Percentiles rank a stretch among this genome's conserved stretches.
Evolutionary conservation across 2,888 invertebrate genomes (phyloP).

Genomic region (Erebia palarica): DNA sequence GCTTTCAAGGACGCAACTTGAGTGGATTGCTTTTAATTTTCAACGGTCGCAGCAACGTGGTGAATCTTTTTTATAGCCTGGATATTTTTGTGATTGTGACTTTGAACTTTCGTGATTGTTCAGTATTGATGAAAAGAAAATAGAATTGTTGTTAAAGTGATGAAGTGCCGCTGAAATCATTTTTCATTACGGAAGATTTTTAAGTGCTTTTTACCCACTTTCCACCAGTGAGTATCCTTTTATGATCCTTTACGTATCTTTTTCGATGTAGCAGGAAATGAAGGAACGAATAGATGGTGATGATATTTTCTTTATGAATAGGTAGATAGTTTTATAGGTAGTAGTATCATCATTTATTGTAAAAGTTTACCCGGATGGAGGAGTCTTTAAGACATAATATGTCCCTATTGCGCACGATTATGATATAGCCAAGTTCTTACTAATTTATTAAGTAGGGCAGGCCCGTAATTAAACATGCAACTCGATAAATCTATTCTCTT

Average conservation of each 20-base stretch:
- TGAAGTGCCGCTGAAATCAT: constrained; percentile 32
- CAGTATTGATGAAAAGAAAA: constrained; percentile 5
- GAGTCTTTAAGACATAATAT: no score
- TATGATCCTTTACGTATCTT: constrained; percentile 27
- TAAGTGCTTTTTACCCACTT: constrained; percentile 28
- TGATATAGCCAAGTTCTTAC: no score
- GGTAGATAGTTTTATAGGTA: not conserved
- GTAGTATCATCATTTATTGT: no score
- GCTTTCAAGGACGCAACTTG: constrained; percentile 58
- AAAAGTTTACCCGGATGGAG: no score
- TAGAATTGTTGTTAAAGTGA: constrained; percentile 37
- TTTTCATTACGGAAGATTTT: constrained; percentile 27
- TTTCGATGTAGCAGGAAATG: no score
- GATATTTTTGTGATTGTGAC: constrained; percentile 44
- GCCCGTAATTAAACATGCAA: no score
- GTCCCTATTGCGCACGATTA: no score
- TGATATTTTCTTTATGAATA: not conserved
- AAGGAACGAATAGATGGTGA: no score
- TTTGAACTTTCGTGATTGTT: constrained; percentile 47
- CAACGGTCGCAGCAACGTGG: constrained; percentile 40
- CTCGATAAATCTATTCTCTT: no score
- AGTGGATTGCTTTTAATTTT: constrained; percentile 49
- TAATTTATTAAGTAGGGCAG: no score
- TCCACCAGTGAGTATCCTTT: constrained; percentile 37
- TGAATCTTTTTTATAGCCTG: constrained; percentile 44